Conservation (phyloP, 2,888 invertebrate species). For the Bimastos eiseni region DNA sequence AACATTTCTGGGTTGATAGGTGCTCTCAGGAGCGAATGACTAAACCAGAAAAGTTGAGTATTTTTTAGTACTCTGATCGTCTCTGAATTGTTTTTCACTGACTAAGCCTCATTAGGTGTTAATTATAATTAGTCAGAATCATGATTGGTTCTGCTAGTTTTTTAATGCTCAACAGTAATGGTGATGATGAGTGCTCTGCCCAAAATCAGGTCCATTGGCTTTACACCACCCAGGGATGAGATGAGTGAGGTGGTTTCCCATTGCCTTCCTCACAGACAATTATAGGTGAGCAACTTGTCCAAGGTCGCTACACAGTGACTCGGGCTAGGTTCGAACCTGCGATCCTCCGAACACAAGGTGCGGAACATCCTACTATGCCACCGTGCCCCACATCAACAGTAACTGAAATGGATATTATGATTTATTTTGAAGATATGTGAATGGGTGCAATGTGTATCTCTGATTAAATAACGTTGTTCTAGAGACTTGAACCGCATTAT, state of each 20-base stretch:
- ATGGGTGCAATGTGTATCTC: background rate
- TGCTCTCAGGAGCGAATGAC: background rate
- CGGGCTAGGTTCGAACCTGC: no score
- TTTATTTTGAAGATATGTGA: background rate
- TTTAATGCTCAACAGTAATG: background rate
- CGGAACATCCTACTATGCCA: no score
- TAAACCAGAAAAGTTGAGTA: background rate
- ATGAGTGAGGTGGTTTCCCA: no score
- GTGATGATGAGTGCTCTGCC: no score
- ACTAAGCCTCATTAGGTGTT: background rate
- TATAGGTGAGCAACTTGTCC: no score
- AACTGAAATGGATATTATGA: background rate
- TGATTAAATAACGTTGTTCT: constrained; percentile 9
- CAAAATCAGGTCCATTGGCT: no score
- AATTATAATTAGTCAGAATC: background rate
- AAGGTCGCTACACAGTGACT: no score
- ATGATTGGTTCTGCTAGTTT: background rate
- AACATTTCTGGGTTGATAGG: background rate
- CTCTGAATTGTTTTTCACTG: background rate
- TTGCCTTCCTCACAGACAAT: no score
- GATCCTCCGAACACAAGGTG: no score
- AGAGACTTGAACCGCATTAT: background rate
- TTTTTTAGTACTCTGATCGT: background rate
- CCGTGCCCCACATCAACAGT: no score
- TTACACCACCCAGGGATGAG: no score